Conservation (phyloP, 2,113 vertebrate genomes). For the Eolophus roseicapilla region DNA sequence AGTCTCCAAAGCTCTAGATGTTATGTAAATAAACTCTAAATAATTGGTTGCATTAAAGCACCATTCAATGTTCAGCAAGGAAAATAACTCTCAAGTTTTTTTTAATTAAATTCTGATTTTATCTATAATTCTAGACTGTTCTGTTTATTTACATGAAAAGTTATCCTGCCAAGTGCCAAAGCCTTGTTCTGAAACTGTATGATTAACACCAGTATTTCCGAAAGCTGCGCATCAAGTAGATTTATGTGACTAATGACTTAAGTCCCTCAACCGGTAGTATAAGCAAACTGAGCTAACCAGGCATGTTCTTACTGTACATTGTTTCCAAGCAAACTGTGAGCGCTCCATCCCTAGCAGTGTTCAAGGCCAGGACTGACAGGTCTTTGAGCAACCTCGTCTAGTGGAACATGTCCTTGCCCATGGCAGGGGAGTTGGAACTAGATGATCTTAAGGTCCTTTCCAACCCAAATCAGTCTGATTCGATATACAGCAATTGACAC, state of each 20-base stretch:
- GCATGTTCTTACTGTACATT: neutral
- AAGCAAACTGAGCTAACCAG: neutral
- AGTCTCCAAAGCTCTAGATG: slow-evolving; percentile 20
- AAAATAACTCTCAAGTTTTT: slow-evolving; percentile 14
- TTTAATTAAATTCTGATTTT: slow-evolving; percentile 47
- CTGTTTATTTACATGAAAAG: slow-evolving; percentile 15
- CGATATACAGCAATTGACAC: neutral
- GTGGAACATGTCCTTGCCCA: neutral
- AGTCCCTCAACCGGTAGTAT: neutral
- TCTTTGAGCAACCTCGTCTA: neutral
- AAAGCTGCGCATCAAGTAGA: neutral
- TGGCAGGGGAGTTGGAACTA: neutral
- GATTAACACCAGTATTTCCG: neutral
- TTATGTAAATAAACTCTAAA: slow-evolving; percentile 51
- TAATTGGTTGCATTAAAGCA: slow-evolving; percentile 28
- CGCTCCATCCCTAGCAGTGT: neutral
- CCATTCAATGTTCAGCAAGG: neutral
- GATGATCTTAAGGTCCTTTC: neutral
- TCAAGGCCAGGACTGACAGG: neutral
- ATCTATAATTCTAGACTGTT: slow-evolving; percentile 33
- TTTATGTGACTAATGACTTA: neutral
- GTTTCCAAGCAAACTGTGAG: neutral
- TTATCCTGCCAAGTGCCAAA: neutral
- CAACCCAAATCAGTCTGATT: neutral
- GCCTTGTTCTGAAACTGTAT: slow-evolving; percentile 10